These are phyloP conservation scores for Archivesica marissinica DNA, from an alignment of 1,140 invertebrate species.

Conservation along the genomic window DNA sequence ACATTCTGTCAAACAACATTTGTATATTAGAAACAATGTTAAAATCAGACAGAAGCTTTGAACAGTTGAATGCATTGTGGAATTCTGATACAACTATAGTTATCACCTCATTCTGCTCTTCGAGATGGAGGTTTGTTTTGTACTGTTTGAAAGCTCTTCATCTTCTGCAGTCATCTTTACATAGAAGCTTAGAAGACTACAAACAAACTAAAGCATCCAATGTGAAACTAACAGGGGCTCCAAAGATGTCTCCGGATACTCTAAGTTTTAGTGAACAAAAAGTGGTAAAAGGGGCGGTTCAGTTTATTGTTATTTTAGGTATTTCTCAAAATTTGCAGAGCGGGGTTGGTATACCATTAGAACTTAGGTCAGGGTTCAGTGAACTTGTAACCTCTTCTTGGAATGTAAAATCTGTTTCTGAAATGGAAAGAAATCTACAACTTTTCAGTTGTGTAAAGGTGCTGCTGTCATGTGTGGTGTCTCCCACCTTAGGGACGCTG, in stretches of 20 bases:
- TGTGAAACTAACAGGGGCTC: constrained; percentile 14
- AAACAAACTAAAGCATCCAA: neutral
- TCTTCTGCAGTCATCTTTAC: constrained; percentile 23
- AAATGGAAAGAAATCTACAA: neutral
- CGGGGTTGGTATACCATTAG: constrained; percentile 87
- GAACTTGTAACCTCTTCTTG: constrained; percentile 25
- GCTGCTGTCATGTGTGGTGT: constrained; percentile 81
- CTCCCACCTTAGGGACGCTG: constrained; percentile 81
- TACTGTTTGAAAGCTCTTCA: constrained; percentile 47
- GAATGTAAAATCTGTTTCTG: neutral
- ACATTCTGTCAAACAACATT: constrained; percentile 4
- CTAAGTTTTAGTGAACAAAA: constrained; percentile 83
- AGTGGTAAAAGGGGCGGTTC: constrained; percentile 82
- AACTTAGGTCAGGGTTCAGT: constrained; percentile 73
- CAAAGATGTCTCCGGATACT: constrained; percentile 60
- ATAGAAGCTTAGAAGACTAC: neutral
- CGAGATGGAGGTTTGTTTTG: constrained; percentile 43
- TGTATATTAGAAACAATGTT: neutral
- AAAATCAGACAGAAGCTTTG: neutral
- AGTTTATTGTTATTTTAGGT: constrained; percentile 88
- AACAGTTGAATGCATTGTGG: neutral
- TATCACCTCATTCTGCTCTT: neutral
- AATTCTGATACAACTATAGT: constrained; percentile 11
- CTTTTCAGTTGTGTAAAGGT: constrained; percentile 67
- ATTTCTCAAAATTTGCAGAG: constrained; percentile 87